phyloP scores from a whole-genome alignment of 2,888 invertebrate species.

The Smittia sp. region DNA sequence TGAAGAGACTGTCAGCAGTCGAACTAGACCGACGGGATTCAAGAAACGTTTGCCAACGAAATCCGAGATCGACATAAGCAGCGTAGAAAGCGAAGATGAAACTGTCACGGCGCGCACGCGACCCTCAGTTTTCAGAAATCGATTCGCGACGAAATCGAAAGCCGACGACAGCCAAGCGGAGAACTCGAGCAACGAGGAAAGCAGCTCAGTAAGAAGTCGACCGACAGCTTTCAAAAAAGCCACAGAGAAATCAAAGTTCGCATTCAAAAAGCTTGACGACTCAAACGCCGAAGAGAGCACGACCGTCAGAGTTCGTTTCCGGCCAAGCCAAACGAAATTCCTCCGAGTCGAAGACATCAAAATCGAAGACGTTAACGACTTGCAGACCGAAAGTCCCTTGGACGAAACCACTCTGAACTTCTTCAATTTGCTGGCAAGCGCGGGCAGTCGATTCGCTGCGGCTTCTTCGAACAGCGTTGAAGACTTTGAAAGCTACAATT shows the following conservation, averaged over 20 bases:
- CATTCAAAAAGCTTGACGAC: background rate
- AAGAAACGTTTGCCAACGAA: background rate
- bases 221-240: background rate
- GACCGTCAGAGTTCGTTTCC: background rate
- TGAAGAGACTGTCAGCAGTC: background rate
- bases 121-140: background rate
- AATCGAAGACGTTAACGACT: background rate
- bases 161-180: background rate
- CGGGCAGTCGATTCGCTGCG: background rate
- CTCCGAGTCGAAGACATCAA: background rate
- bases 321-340: background rate
- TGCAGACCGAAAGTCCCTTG: background rate
- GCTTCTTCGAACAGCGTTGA: background rate
- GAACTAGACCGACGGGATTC: background rate
- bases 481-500: background rate
- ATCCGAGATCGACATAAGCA: background rate
- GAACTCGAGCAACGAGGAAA: background rate
- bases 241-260: background rate
- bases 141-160: background rate
- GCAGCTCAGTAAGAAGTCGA: background rate
- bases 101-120: background rate
- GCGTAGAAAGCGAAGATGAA: background rate
- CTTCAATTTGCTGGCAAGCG: background rate
- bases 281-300: slow-evolving; percentile 13
- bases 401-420: background rate